phyloP scores from a whole-genome alignment of 2,797 vertebrate species.

The Hippocampus kuda region DNA sequence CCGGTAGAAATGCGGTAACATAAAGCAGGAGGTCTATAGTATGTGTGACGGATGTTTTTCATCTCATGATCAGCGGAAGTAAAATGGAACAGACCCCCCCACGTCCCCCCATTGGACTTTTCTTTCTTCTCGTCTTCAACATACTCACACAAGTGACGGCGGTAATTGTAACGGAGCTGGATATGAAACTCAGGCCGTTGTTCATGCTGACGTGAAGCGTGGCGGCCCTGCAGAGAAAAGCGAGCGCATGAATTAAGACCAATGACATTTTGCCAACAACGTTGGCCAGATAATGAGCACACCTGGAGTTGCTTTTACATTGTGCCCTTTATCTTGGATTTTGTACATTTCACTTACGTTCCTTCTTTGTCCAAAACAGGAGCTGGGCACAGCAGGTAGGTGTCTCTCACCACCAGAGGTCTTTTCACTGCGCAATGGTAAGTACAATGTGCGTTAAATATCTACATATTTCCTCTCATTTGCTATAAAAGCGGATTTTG shows the following conservation, averaged over 20 bases:
- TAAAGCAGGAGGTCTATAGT: background rate
- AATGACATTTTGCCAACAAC: background rate
- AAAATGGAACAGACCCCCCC: background rate
- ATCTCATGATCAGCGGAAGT: background rate
- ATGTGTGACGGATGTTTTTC: slow-evolving; percentile 2
- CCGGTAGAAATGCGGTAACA: background rate
- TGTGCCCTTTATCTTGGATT: background rate
- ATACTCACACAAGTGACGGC: slow-evolving; percentile 85
- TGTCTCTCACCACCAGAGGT: slow-evolving; percentile 84
- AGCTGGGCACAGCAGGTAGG: slow-evolving; percentile 88
- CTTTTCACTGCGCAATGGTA: slow-evolving; percentile 75
- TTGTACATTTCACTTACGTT: slow-evolving; percentile 69
- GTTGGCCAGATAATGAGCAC: background rate
- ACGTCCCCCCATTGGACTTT: background rate
- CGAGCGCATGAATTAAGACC: background rate
- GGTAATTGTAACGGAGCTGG: slow-evolving; percentile 91
- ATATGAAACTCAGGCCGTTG: slow-evolving; percentile 95
- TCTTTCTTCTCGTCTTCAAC: background rate
- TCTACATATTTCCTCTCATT: background rate
- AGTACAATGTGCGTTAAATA: background rate
- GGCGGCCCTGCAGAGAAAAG: slow-evolving; percentile 70
- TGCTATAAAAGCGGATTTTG: no score
- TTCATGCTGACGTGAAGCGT: slow-evolving; percentile 98
- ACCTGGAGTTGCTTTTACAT: background rate
- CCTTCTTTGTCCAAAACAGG: slow-evolving; percentile 83